Percentiles rank a stretch among this genome's conserved stretches.
phyloP scores from a whole-genome alignment of 2,113 vertebrate genomes.

The Mola mola region DNA sequence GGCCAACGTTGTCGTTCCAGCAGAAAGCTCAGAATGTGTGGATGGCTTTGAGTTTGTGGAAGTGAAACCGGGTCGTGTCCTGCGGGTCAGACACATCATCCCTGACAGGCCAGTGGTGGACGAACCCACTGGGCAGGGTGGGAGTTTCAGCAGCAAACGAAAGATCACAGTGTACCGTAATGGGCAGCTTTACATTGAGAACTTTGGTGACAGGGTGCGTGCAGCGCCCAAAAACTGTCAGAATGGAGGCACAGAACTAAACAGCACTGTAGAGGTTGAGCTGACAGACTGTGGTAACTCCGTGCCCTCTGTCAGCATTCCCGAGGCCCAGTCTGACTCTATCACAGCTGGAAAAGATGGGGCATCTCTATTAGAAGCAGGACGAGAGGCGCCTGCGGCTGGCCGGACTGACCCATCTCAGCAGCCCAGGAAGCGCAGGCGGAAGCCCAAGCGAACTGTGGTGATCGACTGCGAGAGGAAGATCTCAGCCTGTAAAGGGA shows the following conservation, averaged over 20 bases:
- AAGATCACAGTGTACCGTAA: constrained; percentile 92
- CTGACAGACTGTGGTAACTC: constrained; percentile 64
- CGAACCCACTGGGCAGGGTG: constrained; percentile 54
- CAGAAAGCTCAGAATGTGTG: constrained; percentile 84
- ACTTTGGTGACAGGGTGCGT: constrained; percentile 83
- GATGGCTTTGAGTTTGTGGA: constrained; percentile 94
- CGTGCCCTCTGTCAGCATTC: not conserved
- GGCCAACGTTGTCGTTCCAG: constrained; percentile 85
- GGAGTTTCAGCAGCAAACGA: constrained; percentile 87
- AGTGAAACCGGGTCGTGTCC: constrained; percentile 91
- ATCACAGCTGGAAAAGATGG: constrained; percentile 39
- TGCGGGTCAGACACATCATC: constrained; percentile 86
- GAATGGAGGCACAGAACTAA: constrained; percentile 77
- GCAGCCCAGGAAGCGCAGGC: constrained; percentile 70
- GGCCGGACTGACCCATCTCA: constrained; percentile 30
- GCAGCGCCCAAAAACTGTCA: constrained; percentile 82
- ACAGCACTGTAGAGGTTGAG: constrained; percentile 82
- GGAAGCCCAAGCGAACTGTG: constrained; percentile 88
- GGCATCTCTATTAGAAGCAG: constrained; percentile 19
- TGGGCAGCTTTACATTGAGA: constrained; percentile 93
- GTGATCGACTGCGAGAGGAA: constrained; percentile 89
- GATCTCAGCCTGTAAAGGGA: constrained; percentile 90
- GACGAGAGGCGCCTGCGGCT: constrained; percentile 18
- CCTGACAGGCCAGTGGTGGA: constrained; percentile 75
- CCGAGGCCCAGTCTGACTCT: not conserved